Evolutionary conservation across 2,888 invertebrate genomes (phyloP).

Genomic region (Marronus borbonicus): DNA sequence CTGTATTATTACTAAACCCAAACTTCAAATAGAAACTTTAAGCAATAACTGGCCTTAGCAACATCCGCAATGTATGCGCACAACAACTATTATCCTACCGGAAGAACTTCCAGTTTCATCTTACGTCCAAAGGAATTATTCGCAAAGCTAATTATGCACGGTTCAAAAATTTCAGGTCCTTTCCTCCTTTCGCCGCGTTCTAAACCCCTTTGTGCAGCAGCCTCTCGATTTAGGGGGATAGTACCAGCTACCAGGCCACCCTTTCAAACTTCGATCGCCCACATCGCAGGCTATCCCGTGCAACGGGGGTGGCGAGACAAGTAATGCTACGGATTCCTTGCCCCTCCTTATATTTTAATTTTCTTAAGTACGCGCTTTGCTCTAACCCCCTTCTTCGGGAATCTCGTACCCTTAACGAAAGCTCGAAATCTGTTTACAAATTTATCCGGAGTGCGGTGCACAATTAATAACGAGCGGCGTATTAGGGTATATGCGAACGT

Average conservation of each 20-base stretch:
- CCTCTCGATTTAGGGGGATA: too few species aligned
- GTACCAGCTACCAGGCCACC: too few species aligned
- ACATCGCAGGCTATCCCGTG: not conserved
- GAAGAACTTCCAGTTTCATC: conserved; percentile 21
- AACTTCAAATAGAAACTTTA: too few species aligned
- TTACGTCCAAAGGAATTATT: conserved; percentile 34
- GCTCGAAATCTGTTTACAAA: conserved; percentile 42
- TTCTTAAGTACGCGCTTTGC: conserved; percentile 51
- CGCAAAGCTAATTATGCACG: conserved; percentile 47
- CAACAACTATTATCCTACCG: not conserved
- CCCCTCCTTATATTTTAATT: conserved; percentile 50
- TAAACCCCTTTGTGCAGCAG: conserved; percentile 25
- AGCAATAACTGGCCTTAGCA: too few species aligned
- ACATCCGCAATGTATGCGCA: too few species aligned
- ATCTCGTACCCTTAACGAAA: not conserved
- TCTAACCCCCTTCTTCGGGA: conserved; percentile 15
- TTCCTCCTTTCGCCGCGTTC: not conserved
- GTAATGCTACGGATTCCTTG: not conserved
- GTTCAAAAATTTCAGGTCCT: conserved; percentile 48
- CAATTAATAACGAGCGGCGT: conserved; percentile 33
- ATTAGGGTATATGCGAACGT: not conserved
- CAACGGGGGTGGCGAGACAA: too few species aligned
- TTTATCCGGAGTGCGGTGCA: conserved; percentile 29
- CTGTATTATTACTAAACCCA: too few species aligned
- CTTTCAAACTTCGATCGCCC: not conserved